phyloP scores from a whole-genome alignment of 2,888 invertebrate species.

The Asteroscopus sphinx region DNA sequence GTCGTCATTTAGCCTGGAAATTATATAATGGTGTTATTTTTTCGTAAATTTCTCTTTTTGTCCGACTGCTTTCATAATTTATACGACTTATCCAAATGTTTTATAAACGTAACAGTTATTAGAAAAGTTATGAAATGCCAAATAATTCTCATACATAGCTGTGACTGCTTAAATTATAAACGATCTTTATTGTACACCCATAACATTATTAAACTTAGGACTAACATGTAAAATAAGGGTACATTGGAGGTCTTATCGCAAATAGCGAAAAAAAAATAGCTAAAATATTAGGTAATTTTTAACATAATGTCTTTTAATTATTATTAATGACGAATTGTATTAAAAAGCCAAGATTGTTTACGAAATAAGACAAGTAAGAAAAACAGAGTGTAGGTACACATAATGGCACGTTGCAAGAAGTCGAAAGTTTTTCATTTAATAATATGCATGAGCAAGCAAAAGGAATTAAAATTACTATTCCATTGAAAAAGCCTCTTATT shows the following conservation, averaged over 20 bases:
- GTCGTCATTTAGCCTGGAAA: conserved; percentile 1
- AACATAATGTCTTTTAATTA: background rate
- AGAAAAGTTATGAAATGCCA: background rate
- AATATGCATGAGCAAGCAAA: conserved; percentile 19
- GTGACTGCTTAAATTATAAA: no score
- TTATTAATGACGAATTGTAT: no score
- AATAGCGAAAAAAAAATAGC: no score
- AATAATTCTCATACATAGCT: background rate
- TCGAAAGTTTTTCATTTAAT: conserved; percentile 20
- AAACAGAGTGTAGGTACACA: no score
- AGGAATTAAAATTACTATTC: conserved; percentile 16
- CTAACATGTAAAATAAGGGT: no score
- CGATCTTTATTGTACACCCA: no score
- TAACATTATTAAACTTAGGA: no score
- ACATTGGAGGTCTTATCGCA: no score
- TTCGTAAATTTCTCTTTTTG: conserved; percentile 20
- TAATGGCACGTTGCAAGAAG: conserved; percentile 4
- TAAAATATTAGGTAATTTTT: no score
- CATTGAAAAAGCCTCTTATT: conserved; percentile 24
- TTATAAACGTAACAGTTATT: background rate
- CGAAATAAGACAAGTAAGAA: no score
- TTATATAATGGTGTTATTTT: conserved; percentile 5
- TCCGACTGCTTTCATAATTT: conserved; percentile 9
- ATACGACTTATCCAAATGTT: background rate
- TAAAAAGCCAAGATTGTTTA: no score